Conservation (phyloP, 2,797 vertebrate species). For the Crocodylus rhombifer region DNA sequence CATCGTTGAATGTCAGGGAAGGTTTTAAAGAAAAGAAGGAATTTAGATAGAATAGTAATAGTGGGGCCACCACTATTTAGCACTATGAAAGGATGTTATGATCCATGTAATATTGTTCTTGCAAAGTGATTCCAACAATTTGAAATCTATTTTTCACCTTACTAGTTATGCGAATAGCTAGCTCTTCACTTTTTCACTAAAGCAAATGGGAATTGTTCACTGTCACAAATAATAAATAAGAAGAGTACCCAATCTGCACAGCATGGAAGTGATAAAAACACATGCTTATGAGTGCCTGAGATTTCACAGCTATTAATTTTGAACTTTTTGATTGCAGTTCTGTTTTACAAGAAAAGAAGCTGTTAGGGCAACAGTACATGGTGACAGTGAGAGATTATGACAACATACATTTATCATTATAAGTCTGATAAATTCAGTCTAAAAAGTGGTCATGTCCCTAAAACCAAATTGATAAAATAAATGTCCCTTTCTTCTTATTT, state of each 20-base stretch:
- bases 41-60: not conserved
- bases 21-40: not conserved
- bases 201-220: conserved; percentile 81
- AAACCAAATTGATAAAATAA: conserved; percentile 3
- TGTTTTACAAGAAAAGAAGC: conserved; percentile 71
- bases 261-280: conserved; percentile 71
- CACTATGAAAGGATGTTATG: not conserved
- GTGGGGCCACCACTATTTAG: not conserved
- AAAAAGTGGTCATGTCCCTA: conserved; percentile 19
- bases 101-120: conserved; percentile 6
- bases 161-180: conserved; percentile 77
- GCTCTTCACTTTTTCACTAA: conserved; percentile 75
- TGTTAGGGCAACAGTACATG: conserved; percentile 59
- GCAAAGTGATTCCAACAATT: conserved; percentile 48
- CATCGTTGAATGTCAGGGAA: not conserved
- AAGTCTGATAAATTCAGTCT: conserved; percentile 59
- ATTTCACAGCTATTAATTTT: conserved; percentile 76
- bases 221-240: conserved; percentile 79
- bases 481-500: conserved; percentile 16
- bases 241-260: conserved; percentile 48
- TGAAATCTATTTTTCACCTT: conserved; percentile 44
- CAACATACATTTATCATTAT: conserved; percentile 77
- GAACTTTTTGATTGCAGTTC: conserved; percentile 72
- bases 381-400: conserved; percentile 62
- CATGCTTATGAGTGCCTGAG: conserved; percentile 62